Evolutionary conservation across 2,888 invertebrate genomes (phyloP).

Genomic region (Heteropelma amictum): DNA sequence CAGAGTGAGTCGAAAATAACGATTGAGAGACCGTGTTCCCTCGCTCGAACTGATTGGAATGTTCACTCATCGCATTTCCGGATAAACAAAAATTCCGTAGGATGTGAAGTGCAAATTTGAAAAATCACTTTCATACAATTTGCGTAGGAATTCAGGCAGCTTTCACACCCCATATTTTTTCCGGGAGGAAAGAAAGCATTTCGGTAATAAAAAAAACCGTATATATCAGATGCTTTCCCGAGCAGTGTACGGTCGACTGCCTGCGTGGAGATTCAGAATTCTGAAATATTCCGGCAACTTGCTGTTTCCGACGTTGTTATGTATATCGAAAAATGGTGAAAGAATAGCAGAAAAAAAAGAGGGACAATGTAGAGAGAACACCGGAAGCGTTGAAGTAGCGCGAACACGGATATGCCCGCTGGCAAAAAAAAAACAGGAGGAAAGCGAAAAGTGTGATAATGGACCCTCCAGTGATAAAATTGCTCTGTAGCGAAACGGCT

Average conservation of each 20-base stretch:
- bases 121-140: neutral
- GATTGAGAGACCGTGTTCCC: too few species aligned
- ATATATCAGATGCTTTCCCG: neutral
- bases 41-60: too few species aligned
- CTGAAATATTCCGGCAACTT: slow-evolving; percentile 71
- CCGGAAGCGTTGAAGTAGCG: slow-evolving; percentile 10
- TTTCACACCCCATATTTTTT: neutral
- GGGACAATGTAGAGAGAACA: neutral
- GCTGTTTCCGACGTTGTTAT: slow-evolving; percentile 64
- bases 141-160: neutral
- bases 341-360: too few species aligned
- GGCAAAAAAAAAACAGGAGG: slow-evolving; percentile 2
- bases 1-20: too few species aligned
- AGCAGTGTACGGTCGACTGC: neutral
- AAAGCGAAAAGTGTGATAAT: slow-evolving; percentile 69
- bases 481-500: slow-evolving; percentile 67
- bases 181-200: neutral
- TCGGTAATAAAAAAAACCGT: neutral
- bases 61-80: too few species aligned
- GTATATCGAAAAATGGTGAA: too few species aligned
- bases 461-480: slow-evolving; percentile 74
- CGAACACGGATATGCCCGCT: slow-evolving; percentile 6
- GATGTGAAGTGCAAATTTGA: neutral
- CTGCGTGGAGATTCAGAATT: slow-evolving; percentile 62
- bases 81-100: too few species aligned